A percentile compares a stretch with the other conserved stretches of the same genome.
Conservation (phyloP, 2,888 invertebrate species). For the Spodoptera picta region DNA sequence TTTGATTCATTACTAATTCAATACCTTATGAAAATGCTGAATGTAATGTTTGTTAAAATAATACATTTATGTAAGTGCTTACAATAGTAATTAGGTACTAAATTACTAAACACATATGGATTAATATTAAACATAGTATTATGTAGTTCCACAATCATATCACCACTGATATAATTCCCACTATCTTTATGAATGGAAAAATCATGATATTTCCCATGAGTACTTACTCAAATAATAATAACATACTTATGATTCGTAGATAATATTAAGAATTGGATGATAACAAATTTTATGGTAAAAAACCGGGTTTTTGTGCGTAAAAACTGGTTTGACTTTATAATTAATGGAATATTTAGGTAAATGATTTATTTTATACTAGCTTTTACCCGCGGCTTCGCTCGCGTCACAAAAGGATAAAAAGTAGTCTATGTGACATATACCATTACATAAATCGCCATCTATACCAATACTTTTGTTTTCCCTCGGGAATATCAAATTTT, state of each 20-base stretch:
- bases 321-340: neutral
- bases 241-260: neutral
- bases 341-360: constrained; percentile 1
- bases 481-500: too few relatives aligned
- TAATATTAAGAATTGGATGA: constrained; percentile 1
- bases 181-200: constrained; percentile 17
- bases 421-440: too few relatives aligned
- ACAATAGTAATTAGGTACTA: constrained; percentile 4
- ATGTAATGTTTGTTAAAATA: neutral
- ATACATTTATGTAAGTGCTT: neutral
- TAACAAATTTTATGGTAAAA: neutral
- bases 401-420: too few relatives aligned
- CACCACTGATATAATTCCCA: constrained; percentile 5
- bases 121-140: constrained; percentile 12
- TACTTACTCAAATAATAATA: too few relatives aligned
- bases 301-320: neutral
- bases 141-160: constrained; percentile 17
- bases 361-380: too few relatives aligned
- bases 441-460: too few relatives aligned
- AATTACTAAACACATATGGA: neutral
- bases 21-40: neutral
- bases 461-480: too few relatives aligned
- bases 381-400: too few relatives aligned
- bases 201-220: neutral
- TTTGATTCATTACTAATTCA: constrained; percentile 8